Base-by-base conservation (phyloP, 2,888 invertebrate genomes). In the Acanthosepion lycidas region DNA sequence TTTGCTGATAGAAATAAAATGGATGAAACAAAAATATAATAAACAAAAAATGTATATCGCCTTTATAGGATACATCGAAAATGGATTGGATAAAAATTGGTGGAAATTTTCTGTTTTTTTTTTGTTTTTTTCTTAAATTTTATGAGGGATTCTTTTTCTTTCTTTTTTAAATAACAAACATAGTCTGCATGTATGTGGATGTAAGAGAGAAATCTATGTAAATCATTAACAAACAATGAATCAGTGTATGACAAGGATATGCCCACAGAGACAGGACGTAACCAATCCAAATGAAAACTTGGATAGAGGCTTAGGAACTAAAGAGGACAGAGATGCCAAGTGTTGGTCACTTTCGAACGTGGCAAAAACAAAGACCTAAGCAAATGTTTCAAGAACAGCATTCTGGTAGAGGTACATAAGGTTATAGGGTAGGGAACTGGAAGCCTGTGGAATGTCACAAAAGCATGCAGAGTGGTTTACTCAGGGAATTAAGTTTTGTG, bases 281-380 rank as follows among this genome's bases (percentile, higher is more conserved):
- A 12, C 78, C 78, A 78, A 78, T 78, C 78, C 78, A 78, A 78
- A 33, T 78, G n/a, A 78, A 33, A 33, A n/a, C 78, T 78, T 18
- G 15, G 78, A 20, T 59, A 20, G 23, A 59, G 20, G 59, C 20
- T 59, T 23, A 59, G 59, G 59, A 23, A 78, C 78, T 33, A 78
- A 15, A 78, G 78, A n/a, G n/a, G 78, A 78, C n/a, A 78, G n/a
- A 33, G 78, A 78, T 15, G n/a, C 12, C n/a, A 78, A 78, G 78
- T 78, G n/a, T n/a, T 78, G 78, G 78, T 78, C n/a, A n/a, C 78
- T 78, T 78, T 78, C n/a, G 78, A 78, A 78, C 78, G 78, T 78
- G 78, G 78, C 33, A 78, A 78, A 78, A 78, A 78, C 78, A 78
- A 78, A 78, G 78, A 33, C 33, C 78, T 78, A 78, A 78, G n/a